Percentiles rank a stretch among this genome's conserved stretches.
These are phyloP conservation scores for Catharus minimus DNA, from an alignment of 2,113 vertebrate species.

Conservation along the genomic window DNA sequence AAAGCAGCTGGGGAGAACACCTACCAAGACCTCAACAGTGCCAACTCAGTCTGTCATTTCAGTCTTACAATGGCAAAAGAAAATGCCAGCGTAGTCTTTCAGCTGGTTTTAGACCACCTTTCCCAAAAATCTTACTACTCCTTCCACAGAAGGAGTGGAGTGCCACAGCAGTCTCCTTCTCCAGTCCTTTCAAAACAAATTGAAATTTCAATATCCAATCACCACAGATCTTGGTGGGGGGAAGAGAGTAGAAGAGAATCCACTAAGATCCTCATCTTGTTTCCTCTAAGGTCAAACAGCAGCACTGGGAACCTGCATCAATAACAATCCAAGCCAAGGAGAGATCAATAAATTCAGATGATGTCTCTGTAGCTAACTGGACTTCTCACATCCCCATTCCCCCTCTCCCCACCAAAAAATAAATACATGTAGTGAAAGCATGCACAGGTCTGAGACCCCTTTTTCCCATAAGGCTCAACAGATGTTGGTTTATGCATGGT, in stretches of 20 bases:
- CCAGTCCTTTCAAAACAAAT: not conserved
- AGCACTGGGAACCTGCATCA: not conserved
- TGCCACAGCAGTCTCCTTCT: not conserved
- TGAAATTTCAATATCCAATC: not conserved
- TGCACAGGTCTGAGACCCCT: not conserved
- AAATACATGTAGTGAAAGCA: not conserved
- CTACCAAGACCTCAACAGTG: not conserved
- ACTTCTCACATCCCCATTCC: rapidly evolving
- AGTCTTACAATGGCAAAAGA: not conserved
- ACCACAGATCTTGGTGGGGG: not conserved
- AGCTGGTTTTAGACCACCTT: not conserved
- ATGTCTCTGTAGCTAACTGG: not conserved
- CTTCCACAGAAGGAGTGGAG: rapidly evolving
- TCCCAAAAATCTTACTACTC: not conserved
- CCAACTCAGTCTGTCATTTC: not conserved
- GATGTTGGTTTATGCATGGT: not conserved
- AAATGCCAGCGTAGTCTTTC: not conserved
- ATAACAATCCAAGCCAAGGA: not conserved
- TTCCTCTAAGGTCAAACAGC: not conserved
- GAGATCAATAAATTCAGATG: not conserved
- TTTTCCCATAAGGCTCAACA: not conserved
- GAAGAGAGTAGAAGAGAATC: not conserved
- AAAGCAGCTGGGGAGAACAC: not conserved
- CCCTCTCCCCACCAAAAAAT: not conserved
- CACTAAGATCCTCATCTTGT: not conserved